phyloP scores from a whole-genome alignment of 2,113 vertebrate genomes.

The Ictalurus punctatus region DNA sequence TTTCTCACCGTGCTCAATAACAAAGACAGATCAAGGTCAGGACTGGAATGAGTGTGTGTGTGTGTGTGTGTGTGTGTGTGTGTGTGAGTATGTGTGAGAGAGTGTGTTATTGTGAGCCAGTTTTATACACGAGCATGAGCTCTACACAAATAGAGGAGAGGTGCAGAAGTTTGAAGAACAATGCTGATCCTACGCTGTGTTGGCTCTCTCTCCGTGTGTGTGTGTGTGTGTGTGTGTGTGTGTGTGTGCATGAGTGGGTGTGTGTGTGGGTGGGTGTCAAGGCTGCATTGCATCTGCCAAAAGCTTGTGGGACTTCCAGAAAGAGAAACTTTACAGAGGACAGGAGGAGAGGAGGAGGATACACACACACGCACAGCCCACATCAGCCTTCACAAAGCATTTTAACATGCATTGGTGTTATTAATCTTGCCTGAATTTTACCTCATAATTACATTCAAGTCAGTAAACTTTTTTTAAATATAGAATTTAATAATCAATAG shows the following conservation, averaged over 20 bases:
- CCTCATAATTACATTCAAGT: background rate
- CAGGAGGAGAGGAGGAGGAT: background rate
- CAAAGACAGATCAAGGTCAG: slow-evolving; percentile 56
- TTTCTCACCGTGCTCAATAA: slow-evolving; percentile 16
- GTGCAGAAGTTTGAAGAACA: background rate
- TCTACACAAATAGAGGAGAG: background rate
- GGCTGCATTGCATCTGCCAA: slow-evolving; percentile 24
- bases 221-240: background rate
- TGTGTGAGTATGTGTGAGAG: background rate
- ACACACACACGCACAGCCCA: slow-evolving; percentile 8
- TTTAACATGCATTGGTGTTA: background rate
- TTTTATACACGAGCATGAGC: background rate
- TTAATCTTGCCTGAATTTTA: background rate
- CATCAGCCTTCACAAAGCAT: background rate
- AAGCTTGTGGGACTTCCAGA: background rate
- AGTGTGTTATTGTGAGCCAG: background rate
- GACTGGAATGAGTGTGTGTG: background rate
- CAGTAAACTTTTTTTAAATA: background rate
- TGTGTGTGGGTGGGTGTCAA: background rate
- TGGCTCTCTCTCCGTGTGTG: background rate
- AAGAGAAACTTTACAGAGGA: slow-evolving; percentile 15
- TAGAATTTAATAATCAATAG: background rate
- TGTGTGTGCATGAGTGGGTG: slow-evolving; percentile 1
- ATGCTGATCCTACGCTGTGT: background rate
- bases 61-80: background rate